phyloP scores from a whole-genome alignment of 1,140 invertebrate genomes.

The Apolygus lucorum region DNA sequence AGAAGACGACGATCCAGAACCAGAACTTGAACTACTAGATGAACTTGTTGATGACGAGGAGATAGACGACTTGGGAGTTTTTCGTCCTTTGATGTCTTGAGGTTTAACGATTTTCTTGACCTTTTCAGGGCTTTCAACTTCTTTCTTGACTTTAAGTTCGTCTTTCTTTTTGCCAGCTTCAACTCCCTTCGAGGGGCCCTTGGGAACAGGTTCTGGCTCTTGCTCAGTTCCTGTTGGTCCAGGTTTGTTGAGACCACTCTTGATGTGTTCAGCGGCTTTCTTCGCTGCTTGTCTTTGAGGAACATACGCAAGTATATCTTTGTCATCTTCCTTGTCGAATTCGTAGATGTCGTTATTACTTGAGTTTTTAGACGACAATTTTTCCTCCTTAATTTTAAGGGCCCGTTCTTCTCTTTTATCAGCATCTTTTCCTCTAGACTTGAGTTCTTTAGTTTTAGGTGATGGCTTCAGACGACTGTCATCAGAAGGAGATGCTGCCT shows the following conservation, averaged over 20 bases:
- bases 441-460: conserved; percentile 38
- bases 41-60: conserved; percentile 38
- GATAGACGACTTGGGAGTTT: conserved; percentile 35
- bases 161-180: conserved; percentile 30
- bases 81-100: conserved; percentile 27
- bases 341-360: conserved; percentile 47
- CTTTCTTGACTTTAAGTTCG: conserved; percentile 28
- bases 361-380: conserved; percentile 23
- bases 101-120: conserved; percentile 27
- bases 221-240: conserved; percentile 33
- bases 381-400: conserved; percentile 27
- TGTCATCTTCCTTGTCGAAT: conserved; percentile 52
- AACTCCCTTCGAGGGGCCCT: conserved; percentile 28
- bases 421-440: conserved; percentile 28
- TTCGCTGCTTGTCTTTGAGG: conserved; percentile 83
- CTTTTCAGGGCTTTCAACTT: conserved; percentile 24
- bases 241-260: conserved; percentile 56
- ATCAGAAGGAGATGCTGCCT: conserved; percentile 35
- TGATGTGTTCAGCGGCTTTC: conserved; percentile 78
- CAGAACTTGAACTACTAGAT: conserved; percentile 35
- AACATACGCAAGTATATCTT: conserved; percentile 71
- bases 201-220: conserved; percentile 32
- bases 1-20: conserved; percentile 43
- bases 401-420: conserved; percentile 27
- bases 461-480: conserved; percentile 34